Evolutionary conservation across 92 coral and sea anemone genomes (phyloP).

Genomic region (Paragorgia papillata): DNA sequence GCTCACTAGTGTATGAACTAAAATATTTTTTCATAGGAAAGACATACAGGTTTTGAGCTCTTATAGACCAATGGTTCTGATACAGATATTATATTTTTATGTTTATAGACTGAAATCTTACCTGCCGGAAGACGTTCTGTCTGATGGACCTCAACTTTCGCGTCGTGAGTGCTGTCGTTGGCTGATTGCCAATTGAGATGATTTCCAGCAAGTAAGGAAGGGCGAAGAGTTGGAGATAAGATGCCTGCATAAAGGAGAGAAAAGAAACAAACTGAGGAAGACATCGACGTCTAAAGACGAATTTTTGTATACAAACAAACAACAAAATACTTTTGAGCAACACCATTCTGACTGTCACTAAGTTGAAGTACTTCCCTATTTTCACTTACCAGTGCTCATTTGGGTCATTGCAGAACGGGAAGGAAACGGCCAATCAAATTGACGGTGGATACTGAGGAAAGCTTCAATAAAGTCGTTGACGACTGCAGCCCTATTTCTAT

Average conservation of each 20-base stretch:
- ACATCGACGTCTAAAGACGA: too few species aligned
- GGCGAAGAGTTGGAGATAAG: not conserved
- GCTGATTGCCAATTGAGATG: not conserved
- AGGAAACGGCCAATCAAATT: slow-evolving; percentile 76
- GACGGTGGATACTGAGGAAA: slow-evolving; percentile 61
- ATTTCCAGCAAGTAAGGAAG: not conserved
- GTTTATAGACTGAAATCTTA: not conserved
- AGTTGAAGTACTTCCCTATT: too few species aligned
- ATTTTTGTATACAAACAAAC: too few species aligned
- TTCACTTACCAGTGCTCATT: slow-evolving; percentile 19
- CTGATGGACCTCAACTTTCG: not conserved
- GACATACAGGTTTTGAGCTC: too few species aligned
- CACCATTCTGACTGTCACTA: too few species aligned
- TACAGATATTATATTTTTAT: too few species aligned
- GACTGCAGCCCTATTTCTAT: slow-evolving; percentile 77
- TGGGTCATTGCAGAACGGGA: slow-evolving; percentile 27
- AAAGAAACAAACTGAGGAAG: too few species aligned
- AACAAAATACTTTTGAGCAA: too few species aligned
- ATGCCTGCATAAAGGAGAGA: not conserved
- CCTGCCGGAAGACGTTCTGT: not conserved
- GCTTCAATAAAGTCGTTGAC: slow-evolving; percentile 70
- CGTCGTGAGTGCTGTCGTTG: not conserved
- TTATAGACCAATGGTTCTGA: too few species aligned
- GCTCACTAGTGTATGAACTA: too few species aligned
- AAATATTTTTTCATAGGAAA: too few species aligned